Evolutionary conservation across 2,797 vertebrate species (phyloP), one percentile per base, ranked within the genome.

Genomic region (Australoheros facetus): DNA sequence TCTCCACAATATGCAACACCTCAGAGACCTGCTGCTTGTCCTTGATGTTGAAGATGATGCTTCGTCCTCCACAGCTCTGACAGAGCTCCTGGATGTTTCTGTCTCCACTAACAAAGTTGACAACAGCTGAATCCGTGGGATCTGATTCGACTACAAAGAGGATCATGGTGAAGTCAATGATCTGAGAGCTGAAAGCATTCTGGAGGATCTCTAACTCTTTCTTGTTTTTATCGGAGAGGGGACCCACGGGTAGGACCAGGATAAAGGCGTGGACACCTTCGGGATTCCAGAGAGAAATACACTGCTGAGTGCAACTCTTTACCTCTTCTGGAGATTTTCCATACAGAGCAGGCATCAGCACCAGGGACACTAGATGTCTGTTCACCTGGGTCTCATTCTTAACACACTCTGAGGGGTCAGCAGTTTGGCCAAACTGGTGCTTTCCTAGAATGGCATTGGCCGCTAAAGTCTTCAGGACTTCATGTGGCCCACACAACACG

Each of bases 121-220:
- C 6, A 16, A 84, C 51, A 1, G 1, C 21, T 55, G 70, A 5
- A 21, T 0, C 5, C 7, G 12, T 1, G 7, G 85, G 73, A 75
- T 90, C 79, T 16, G 80, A 82, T 17, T 86, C 74, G 12, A 74
- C 53, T n/a, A 59, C 77, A 54, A 93, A 83, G 60, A 93, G 53
- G 26, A 89, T 55, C 51, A 90, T 34, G 26, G 51, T 80, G 66
- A 88, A 85, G 59, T 84, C 2, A 2, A 69, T 74, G 75, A 90
- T 78, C 56, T 2, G 13, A 57, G 76, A 48, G 23, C 87, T 39
- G 58, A 91, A 92, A 1, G 76, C 76, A 1, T 73, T 60, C 69
- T 82, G 81, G 53, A 94, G 78, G 14, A 26, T 76, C 56, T 90
- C 10, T 0, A 92, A 39, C 74, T 91, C 92, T 34, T 11, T 12